Evolutionary conservation across 2,797 vertebrate species (phyloP), one percentile per base, ranked within the genome.

Genomic region (Ctenochaetus hawaiiensis): DNA sequence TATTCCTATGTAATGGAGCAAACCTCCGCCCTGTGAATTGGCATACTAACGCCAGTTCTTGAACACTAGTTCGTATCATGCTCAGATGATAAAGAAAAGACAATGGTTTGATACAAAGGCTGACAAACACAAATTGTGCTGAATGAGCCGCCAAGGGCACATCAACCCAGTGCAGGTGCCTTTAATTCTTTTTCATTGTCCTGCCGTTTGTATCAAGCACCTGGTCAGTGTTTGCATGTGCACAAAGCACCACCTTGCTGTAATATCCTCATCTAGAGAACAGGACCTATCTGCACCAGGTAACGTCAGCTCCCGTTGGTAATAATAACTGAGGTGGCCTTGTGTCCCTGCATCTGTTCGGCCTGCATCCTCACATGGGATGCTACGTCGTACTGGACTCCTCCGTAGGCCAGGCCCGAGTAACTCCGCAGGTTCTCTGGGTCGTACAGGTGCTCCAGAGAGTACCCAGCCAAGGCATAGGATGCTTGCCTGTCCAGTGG

Each of bases 251-350:
- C 83, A 94, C 78, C 80, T 91, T 90, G n/a, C 76, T 89, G 91
- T 74, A 86, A 86, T 87, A 86, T 93, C 94, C 95, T 94, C 87
- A 85, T 85, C 77, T 71, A 83, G 80, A 85, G 78, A 81, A 78
- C 77, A 54, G 77, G 67, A 70, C 57, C 66, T 34, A 62, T 84
- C 73, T 77, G 72, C 75, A 87, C 86, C 85, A 92, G 87, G 84
- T 93, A 76, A 93, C 83, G 95, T 98, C 97, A 98, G 95, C 97
- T 98, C 91, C 97, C 97, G 56, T 98, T 98, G 85, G 97, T 98
- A 91, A 98, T 98, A 94, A 98, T 98, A 66, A 98, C 97, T 54
- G 97, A 98, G 75, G 97, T 98, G 90, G 96, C 96, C 90, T 98
- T 98, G 93, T 98, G 97, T 95, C 96, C 96, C 92, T 97, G 97